phyloP scores from a whole-genome alignment of 2,888 invertebrate species.

The Augochlorella aurata region DNA sequence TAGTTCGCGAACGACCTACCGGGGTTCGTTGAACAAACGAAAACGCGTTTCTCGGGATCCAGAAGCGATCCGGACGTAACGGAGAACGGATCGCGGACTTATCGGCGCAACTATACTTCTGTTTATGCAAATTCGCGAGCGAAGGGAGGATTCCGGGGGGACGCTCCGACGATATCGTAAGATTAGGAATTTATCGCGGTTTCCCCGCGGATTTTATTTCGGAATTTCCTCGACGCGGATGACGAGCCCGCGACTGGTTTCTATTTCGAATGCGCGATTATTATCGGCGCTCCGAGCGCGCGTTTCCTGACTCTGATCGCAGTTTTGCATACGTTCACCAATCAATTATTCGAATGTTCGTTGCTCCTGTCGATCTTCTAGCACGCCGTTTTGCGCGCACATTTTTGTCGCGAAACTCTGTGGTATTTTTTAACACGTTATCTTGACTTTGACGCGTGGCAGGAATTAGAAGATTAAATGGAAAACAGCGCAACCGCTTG shows the following conservation, averaged over 20 bases:
- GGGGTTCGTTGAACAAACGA: neutral
- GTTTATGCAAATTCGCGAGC: neutral
- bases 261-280: neutral
- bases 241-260: neutral
- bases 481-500: no score
- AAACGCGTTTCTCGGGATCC: neutral
- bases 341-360: neutral
- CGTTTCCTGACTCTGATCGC: neutral
- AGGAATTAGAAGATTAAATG: no score
- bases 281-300: neutral
- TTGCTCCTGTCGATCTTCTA: neutral
- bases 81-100: neutral
- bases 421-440: no score
- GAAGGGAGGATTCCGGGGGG: neutral
- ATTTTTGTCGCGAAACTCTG: no score
- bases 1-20: constrained; percentile 11
- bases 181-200: neutral
- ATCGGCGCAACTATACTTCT: neutral
- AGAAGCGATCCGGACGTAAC: neutral
- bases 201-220: neutral
- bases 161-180: neutral
- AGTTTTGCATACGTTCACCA: neutral
- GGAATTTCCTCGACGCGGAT: neutral
- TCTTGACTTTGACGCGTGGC: no score
- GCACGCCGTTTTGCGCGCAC: neutral